A percentile compares a stretch with the other conserved stretches of the same genome.
phyloP scores from a whole-genome alignment of 2,888 invertebrate genomes.

The Dryobotodes eremita region DNA sequence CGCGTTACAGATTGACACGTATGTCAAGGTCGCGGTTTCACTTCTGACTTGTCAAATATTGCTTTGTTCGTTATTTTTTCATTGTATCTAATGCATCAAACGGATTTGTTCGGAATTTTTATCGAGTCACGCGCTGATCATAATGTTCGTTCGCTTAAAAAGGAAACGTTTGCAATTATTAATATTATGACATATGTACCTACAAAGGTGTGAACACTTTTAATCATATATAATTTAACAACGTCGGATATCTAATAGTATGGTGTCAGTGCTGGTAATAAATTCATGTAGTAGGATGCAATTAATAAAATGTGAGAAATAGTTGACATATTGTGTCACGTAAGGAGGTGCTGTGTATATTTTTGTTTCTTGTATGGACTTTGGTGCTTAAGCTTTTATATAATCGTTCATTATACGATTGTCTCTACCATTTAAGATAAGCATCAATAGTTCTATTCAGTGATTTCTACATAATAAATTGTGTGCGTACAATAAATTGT shows the following conservation, averaged over 20 bases:
- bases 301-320: constrained; percentile 87
- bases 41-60: constrained; percentile 80
- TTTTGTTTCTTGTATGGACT: constrained; percentile 67
- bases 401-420: constrained; percentile 47
- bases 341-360: constrained; percentile 71
- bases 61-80: constrained; percentile 77
- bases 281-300: constrained; percentile 73
- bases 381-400: constrained; percentile 56
- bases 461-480: constrained; percentile 65
- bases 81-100: constrained; percentile 56
- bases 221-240: constrained; percentile 64
- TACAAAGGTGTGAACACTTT: constrained; percentile 76
- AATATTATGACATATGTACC: constrained; percentile 67
- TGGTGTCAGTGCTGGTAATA: constrained; percentile 67
- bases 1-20: constrained; percentile 80
- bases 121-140: constrained; percentile 75
- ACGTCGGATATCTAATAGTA: constrained; percentile 54
- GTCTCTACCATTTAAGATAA: constrained; percentile 61
- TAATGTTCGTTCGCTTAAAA: constrained; percentile 60
- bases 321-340: constrained; percentile 82
- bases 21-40: constrained; percentile 84
- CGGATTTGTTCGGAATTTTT: constrained; percentile 77
- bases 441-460: constrained; percentile 65
- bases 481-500: constrained; percentile 65
- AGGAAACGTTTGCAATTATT: constrained; percentile 67